phyloP scores from a whole-genome alignment of 2,113 vertebrate species.

The Grammomys surdaster region DNA sequence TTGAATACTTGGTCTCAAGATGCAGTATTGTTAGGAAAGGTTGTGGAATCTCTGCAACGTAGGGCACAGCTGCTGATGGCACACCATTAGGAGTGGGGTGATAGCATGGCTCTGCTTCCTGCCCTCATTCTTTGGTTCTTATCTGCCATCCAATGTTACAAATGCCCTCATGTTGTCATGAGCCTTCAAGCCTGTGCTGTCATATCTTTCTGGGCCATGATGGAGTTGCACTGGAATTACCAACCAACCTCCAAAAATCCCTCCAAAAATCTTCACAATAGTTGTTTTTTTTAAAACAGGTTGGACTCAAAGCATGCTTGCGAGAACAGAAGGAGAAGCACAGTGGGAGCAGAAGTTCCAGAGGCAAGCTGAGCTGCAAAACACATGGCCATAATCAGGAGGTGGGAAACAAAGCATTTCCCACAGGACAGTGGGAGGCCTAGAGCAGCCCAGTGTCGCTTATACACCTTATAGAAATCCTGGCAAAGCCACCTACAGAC shows the following conservation, averaged over 20 bases:
- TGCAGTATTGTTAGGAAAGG: background rate
- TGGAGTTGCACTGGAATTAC: background rate
- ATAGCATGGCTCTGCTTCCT: background rate
- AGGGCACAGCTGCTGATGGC: background rate
- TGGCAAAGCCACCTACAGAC: background rate
- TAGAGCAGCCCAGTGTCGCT: background rate
- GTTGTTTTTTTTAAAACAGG: no score
- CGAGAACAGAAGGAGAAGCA: background rate
- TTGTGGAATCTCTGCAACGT: background rate
- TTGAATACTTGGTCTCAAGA: background rate
- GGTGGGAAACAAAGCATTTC: background rate
- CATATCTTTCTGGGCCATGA: background rate
- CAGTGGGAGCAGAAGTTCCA: background rate
- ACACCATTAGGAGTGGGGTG: background rate
- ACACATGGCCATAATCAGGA: rapidly evolving
- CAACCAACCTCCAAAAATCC: background rate
- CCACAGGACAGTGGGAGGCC: background rate
- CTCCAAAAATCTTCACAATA: no score
- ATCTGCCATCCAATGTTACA: no score
- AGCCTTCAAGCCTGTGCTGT: background rate
- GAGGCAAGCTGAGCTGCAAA: background rate
- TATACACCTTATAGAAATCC: background rate
- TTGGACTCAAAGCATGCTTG: background rate
- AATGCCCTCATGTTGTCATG: no score
- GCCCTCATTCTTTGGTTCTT: background rate